Conservation (phyloP, 2,113 vertebrate species). For the Dipodomys merriami region DNA sequence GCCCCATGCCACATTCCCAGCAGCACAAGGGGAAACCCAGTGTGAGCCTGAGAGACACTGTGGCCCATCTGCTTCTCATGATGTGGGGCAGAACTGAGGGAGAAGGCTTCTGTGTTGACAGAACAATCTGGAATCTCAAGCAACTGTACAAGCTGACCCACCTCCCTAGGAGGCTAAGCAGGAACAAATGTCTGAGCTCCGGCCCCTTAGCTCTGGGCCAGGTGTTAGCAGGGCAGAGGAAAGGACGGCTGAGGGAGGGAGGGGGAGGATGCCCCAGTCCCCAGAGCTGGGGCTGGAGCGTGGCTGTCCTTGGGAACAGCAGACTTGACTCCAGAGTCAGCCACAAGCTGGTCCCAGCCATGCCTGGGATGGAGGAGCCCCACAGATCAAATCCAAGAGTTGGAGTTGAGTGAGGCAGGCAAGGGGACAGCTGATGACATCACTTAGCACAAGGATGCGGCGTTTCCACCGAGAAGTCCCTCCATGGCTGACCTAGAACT, state of each 20-base stretch:
- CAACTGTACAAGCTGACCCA: not conserved
- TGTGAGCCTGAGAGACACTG: rapidly evolving
- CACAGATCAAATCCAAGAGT: not conserved
- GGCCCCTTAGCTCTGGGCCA: not conserved
- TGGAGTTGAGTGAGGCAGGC: not conserved
- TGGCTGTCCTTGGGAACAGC: rapidly evolving
- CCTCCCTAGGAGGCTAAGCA: not conserved
- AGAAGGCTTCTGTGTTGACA: rapidly evolving
- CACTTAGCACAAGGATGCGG: not conserved
- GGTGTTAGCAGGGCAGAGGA: not conserved
- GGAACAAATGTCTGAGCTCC: not conserved
- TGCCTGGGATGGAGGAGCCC: rapidly evolving
- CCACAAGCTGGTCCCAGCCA: too few relatives aligned
- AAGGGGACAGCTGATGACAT: not conserved
- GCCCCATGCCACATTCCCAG: not conserved
- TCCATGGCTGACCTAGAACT: not conserved
- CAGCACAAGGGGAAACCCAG: rapidly evolving
- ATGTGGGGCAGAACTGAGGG: rapidly evolving
- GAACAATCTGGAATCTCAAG: not conserved
- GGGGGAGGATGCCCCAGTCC: rapidly evolving
- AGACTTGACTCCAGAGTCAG: not conserved
- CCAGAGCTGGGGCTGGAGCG: not conserved
- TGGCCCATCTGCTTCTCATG: not conserved
- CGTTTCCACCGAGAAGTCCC: not conserved
- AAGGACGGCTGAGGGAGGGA: not conserved